A percentile compares a stretch with the other conserved stretches of the same genome.
phyloP scores from a whole-genome alignment of 2,888 invertebrate genomes.

The Arctia plantaginis region DNA sequence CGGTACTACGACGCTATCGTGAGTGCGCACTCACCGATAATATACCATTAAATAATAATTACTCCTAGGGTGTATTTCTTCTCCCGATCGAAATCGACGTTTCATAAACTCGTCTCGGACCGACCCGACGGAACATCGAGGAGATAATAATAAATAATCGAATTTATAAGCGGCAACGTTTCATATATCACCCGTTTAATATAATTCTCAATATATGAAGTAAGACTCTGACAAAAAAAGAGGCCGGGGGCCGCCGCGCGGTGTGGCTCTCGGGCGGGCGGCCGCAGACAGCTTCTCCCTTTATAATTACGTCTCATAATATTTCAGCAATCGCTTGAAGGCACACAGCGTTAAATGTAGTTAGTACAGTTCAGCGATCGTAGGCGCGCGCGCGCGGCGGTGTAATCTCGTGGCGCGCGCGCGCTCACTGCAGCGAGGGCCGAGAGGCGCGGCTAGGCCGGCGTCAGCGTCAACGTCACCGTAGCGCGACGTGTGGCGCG shows the following conservation, averaged over 20 bases:
- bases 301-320: slow-evolving; percentile 83
- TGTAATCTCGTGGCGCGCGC: slow-evolving; percentile 68
- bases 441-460: slow-evolving; percentile 88
- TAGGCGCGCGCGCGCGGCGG: slow-evolving; percentile 73
- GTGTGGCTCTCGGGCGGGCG: slow-evolving; percentile 76
- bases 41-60: slow-evolving; percentile 84
- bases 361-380: slow-evolving; percentile 84
- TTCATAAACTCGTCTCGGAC: slow-evolving; percentile 86
- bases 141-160: slow-evolving; percentile 84
- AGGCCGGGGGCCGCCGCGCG: slow-evolving; percentile 76
- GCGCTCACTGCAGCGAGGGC: slow-evolving; percentile 45
- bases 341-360: slow-evolving; percentile 92
- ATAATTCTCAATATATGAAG: slow-evolving; percentile 86
- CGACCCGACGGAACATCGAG: slow-evolving; percentile 84
- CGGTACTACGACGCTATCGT: slow-evolving; percentile 80
- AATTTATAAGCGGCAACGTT: slow-evolving; percentile 85
- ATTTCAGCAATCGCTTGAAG: slow-evolving; percentile 92
- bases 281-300: slow-evolving; percentile 79
- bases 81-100: slow-evolving; percentile 86
- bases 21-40: slow-evolving; percentile 77
- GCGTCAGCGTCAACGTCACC: slow-evolving; percentile 97
- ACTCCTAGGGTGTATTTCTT: slow-evolving; percentile 85
- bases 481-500: slow-evolving; percentile 94
- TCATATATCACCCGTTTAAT: slow-evolving; percentile 87
- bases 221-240: slow-evolving; percentile 79